These are phyloP conservation scores for Byasa hedistus DNA, from an alignment of 2,888 invertebrate genomes.

Conservation along the genomic window DNA sequence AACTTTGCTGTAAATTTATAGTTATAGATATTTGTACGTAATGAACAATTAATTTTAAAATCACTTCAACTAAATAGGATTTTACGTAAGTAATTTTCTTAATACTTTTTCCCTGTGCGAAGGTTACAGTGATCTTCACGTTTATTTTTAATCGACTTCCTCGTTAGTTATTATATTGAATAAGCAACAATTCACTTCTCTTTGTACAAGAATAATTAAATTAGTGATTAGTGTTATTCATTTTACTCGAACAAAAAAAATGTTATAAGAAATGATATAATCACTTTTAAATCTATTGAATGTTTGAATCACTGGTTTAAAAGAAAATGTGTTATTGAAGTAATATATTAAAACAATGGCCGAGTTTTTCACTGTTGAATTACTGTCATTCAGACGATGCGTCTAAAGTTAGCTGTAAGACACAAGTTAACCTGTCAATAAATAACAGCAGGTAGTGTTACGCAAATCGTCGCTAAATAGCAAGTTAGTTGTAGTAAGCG, in stretches of 20 bases:
- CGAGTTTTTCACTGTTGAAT: no score
- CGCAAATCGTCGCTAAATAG: background rate
- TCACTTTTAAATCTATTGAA: background rate
- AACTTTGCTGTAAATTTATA: background rate
- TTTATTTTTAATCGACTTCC: background rate
- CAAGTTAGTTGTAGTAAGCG: slow-evolving; percentile 16
- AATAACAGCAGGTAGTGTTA: no score
- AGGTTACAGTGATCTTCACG: background rate
- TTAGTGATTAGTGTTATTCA: no score
- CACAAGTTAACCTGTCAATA: no score
- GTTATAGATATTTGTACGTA: background rate
- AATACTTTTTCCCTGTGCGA: background rate
- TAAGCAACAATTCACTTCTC: background rate
- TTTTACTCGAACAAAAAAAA: no score
- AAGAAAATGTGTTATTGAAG: background rate
- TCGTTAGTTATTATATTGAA: background rate
- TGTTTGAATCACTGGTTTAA: background rate
- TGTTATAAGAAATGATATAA: background rate
- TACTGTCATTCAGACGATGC: background rate
- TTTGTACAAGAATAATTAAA: background rate
- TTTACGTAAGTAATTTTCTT: background rate
- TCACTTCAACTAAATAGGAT: background rate
- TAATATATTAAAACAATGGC: no score
- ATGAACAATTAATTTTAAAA: background rate
- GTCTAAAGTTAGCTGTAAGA: background rate